Base-by-base conservation (phyloP, 1,140 invertebrate species). In the Melanaphis sacchari region DNA sequence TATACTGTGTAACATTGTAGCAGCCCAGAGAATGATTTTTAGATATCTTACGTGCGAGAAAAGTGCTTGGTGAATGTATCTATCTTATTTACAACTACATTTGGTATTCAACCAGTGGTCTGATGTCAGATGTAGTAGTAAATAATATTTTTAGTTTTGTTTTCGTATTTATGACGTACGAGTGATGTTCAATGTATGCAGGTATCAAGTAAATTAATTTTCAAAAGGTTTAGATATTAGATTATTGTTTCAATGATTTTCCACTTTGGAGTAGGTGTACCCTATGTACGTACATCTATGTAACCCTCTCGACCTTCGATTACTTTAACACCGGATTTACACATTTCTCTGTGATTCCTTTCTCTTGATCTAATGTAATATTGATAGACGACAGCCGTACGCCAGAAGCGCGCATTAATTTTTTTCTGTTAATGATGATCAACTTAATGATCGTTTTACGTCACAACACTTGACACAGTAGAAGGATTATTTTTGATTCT, bases 291-390 rank as follows among this genome's bases (percentile, higher is more conserved):
- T n/a, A 85, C 38, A 11, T 85, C 31, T n/a, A 36, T 76, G n/a
- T 76, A 76, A 18, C 43, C 9, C 0, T 59, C 40, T 41, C 54
- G 91, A 41, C 91, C 91, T 93, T 93, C 66, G 76, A 84, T 93
- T 82, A 84, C 11, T 36, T 26, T 26, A 46, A 54, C 49, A 85
- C 91, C 91, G 91, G 91, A 93, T 93, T 82, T 46, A 93, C 91
- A 84, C 43, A 52, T 93, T 93, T 38, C 91, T 52, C n/a, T 40
- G 26, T 90, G 66, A 90, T 66, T 90, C 54, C 54, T 90, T 66
- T 90, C 89, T 90, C 26, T 90, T 5, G 11, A 59, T 31, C 8
- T 7, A 52, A 59, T 7, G 6, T 41, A 59, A n/a, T 36, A 54
- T 66, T 7, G 36, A 90, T 8, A 38, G n/a, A 8, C 52, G 46